A percentile compares a stretch with the other conserved stretches of the same genome.
Evolutionary conservation across 2,888 invertebrate species (phyloP).

Genomic region (Folsomia candida): DNA sequence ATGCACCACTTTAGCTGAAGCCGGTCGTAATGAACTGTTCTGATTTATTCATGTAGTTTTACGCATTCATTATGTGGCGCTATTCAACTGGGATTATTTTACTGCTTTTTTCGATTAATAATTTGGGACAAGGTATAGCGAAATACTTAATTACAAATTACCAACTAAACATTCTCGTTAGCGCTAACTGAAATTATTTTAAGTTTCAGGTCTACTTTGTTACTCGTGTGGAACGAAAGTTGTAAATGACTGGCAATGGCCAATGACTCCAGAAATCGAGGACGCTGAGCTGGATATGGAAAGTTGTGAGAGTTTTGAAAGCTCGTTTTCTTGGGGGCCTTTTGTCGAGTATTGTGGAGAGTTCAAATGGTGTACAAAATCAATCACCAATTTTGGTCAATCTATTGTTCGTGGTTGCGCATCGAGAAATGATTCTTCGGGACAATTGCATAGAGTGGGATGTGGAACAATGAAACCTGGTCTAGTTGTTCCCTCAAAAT

Average conservation of each 20-base stretch:
- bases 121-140: too few species aligned
- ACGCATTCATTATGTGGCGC: too few species aligned
- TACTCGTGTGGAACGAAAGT: constrained; percentile 10
- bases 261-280: not conserved
- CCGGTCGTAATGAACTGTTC: too few species aligned
- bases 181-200: too few species aligned
- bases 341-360: constrained; percentile 1
- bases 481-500: not conserved
- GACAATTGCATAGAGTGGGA: not conserved
- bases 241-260: not conserved
- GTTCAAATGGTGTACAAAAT: not conserved
- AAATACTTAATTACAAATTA: too few species aligned
- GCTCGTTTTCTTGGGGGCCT: not conserved
- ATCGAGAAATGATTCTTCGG: not conserved
- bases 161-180: too few species aligned
- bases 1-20: too few species aligned
- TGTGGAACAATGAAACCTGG: constrained; percentile 5
- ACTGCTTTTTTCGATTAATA: too few species aligned
- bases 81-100: too few species aligned
- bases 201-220: constrained; percentile 3
- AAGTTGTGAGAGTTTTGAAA: constrained; percentile 8
- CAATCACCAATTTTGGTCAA: not conserved
- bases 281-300: not conserved
- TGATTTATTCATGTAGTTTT: too few species aligned
- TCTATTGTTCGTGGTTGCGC: constrained; percentile 1